Percentiles rank a stretch among this genome's conserved stretches.
Evolutionary conservation across 2,113 vertebrate genomes (phyloP).

Genomic region (Turnix velox): DNA sequence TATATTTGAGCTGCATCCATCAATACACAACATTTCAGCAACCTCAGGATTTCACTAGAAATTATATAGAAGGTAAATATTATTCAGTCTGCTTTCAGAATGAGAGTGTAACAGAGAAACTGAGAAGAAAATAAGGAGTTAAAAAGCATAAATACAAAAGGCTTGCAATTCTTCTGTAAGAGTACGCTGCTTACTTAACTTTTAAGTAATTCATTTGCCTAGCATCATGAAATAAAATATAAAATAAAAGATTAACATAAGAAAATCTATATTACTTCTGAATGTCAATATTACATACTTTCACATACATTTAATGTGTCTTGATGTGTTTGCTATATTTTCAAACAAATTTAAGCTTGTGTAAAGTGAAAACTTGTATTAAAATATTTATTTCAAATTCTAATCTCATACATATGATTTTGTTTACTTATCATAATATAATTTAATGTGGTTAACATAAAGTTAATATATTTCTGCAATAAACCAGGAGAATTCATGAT

Average conservation of each 20-base stretch:
- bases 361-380: not conserved
- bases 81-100: constrained; percentile 10
- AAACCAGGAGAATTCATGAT: not conserved
- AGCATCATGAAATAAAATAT: not conserved
- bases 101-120: not conserved
- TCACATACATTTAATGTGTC: not conserved
- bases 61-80: not conserved
- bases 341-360: not conserved
- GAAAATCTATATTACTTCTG: not conserved
- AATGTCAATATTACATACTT: not conserved
- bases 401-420: not conserved
- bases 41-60: not conserved
- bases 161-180: not conserved
- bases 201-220: constrained; percentile 14
- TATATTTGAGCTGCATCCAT: not conserved
- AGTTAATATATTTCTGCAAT: not conserved
- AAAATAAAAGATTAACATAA: not conserved
- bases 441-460: not conserved
- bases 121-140: not conserved
- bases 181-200: not conserved
- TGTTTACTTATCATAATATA: not conserved
- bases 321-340: not conserved
- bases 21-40: not conserved
- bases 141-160: not conserved
- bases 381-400: not conserved